Evolutionary conservation across 2,797 vertebrate species (phyloP), one percentile per base, ranked within the genome.

Genomic region (Jordanella pulchra): DNA sequence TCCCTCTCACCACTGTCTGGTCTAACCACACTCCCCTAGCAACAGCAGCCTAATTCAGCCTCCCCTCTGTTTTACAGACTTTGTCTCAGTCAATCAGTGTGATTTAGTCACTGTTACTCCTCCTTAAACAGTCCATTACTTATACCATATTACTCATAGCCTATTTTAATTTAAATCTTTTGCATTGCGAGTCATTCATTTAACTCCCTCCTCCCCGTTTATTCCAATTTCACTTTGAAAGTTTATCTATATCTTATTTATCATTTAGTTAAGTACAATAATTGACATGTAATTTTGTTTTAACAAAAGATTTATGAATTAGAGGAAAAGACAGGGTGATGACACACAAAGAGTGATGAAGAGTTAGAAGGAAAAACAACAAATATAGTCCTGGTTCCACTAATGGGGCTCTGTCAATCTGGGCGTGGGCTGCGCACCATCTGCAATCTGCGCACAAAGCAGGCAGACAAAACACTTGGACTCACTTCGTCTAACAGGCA

Each of bases 361-460:
- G 32, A 60, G 73, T 70, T 50, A 68, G 76, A 28, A 66, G 68
- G 75, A 67, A 69, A 72, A 71, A 78, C 69, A 78, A 75, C 60
- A 78, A 80, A 79, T 82, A 83, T 54, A 84, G 81, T 79, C 75
- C 85, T 89, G 89, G 91, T 93, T 91, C 84, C 76, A 90, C 90
- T 92, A 87, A 91, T 88, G 77, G 89, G 80, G 82, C 83, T 90
- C 81, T 89, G 81, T 88, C 92, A 92, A 93, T 92, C 92, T 94
- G 92, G 89, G 90, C 72, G 87, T 93, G 77, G 90, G 83, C 90
- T 86, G 82, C 4, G 39, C 86, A 86, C 92, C 93, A 93, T 94
- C 92, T 94, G 92, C 90, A 81, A 86, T 86, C 72, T 53, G 83
- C 79, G 84, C 85, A 90, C 82, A 86, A 85, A 87, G 79, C 69